Conservation (phyloP, 2,113 vertebrate species). For the Otolemur garnettii region DNA sequence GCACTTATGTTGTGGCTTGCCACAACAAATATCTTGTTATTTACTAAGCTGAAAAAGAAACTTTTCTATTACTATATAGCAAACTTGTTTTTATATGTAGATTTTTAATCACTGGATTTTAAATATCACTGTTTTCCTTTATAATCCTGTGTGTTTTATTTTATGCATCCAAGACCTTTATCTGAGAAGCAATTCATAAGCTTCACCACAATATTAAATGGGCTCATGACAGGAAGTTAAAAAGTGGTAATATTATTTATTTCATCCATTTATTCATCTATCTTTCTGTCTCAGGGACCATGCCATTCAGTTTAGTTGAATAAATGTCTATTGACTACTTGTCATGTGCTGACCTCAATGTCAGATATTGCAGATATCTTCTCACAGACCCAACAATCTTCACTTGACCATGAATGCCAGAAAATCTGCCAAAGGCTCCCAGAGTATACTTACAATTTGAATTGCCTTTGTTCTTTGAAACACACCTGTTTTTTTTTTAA, state of each 20-base stretch:
- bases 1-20: no score
- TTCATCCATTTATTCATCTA: background rate
- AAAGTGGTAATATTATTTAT: background rate
- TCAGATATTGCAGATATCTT: background rate
- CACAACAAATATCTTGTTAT: background rate
- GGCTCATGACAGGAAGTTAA: background rate
- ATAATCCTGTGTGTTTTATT: background rate
- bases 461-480: background rate
- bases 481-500: background rate
- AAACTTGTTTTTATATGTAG: background rate
- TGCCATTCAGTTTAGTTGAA: slow-evolving; percentile 19
- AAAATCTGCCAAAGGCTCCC: background rate
- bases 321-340: background rate
- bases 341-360: background rate
- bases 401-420: slow-evolving; percentile 14
- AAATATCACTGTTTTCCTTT: slow-evolving; percentile 14
- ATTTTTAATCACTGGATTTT: slow-evolving; percentile 44
- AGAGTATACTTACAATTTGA: background rate
- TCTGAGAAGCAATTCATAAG: background rate
- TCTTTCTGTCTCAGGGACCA: background rate
- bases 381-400: background rate
- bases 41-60: background rate
- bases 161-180: background rate
- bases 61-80: background rate
- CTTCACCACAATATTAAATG: background rate